Evolutionary conservation across 2,888 invertebrate genomes (phyloP).

Genomic region (Ophion slaviceki): DNA sequence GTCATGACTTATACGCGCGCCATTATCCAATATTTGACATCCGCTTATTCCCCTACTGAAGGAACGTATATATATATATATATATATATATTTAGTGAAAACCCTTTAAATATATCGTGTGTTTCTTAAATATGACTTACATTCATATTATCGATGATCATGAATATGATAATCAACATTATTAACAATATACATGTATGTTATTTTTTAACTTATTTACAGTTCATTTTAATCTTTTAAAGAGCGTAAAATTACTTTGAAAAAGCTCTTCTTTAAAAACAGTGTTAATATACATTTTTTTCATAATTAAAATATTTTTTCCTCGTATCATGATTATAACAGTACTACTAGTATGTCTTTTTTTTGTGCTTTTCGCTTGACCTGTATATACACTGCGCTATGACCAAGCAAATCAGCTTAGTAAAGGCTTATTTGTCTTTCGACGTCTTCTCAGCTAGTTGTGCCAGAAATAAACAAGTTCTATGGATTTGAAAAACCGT

Average conservation of each 20-base stretch:
- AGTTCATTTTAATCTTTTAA: neutral
- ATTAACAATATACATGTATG: neutral
- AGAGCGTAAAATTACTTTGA: neutral
- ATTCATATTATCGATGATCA: neutral
- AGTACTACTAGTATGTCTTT: neutral
- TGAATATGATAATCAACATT: neutral
- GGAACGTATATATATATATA: neutral
- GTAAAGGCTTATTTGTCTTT: neutral
- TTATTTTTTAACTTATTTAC: neutral
- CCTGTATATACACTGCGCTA: neutral
- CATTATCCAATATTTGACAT: neutral
- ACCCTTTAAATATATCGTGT: neutral
- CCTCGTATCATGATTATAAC: neutral
- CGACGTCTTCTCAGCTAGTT: neutral
- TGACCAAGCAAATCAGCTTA: neutral
- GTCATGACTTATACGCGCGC: slow-evolving; percentile 7
- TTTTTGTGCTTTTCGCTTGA: neutral
- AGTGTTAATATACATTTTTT: neutral
- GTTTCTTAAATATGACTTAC: neutral
- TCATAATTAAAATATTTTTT: neutral
- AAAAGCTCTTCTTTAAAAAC: neutral
- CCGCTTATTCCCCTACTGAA: neutral
- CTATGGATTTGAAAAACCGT: neutral
- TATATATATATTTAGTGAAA: neutral
- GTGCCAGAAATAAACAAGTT: neutral